Percentiles rank a stretch among this genome's conserved stretches.
These are phyloP conservation scores for Hemibagrus wyckioides DNA, from an alignment of 2,113 vertebrate species.

Conservation along the genomic window DNA sequence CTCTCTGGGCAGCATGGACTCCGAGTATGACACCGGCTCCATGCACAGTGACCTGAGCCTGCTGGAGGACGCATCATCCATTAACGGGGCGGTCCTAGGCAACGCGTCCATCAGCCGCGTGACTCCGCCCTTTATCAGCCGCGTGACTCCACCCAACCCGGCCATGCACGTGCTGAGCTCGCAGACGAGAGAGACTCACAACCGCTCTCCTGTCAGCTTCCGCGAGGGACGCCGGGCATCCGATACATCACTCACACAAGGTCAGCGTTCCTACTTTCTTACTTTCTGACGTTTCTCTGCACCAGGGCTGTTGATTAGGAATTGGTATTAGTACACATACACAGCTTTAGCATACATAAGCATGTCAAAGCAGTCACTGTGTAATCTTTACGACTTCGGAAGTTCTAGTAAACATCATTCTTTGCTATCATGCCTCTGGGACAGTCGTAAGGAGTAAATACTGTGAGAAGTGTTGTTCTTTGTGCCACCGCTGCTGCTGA, in stretches of 20 bases:
- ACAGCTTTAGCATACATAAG: not conserved
- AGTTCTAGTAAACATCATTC: not conserved
- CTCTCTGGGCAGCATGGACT: conserved; percentile 87
- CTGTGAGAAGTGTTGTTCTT: not conserved
- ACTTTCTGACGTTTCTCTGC: not conserved
- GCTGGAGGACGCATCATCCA: conserved; percentile 80
- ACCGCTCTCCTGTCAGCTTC: conserved; percentile 96
- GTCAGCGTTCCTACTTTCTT: conserved; percentile 60
- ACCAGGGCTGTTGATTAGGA: no score
- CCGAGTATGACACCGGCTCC: conserved; percentile 89
- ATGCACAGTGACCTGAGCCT: conserved; percentile 85
- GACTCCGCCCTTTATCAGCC: conserved; percentile 78
- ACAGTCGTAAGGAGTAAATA: not conserved
- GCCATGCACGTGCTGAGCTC: conserved; percentile 85
- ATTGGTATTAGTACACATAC: no score
- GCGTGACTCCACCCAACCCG: conserved; percentile 79
- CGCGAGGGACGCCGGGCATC: conserved; percentile 93
- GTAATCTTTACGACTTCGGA: not conserved
- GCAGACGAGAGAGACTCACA: conserved; percentile 89
- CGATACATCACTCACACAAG: conserved; percentile 96
- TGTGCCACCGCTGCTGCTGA: not conserved
- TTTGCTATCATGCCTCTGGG: not conserved
- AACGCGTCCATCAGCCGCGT: conserved; percentile 73
- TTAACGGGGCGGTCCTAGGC: conserved; percentile 80
- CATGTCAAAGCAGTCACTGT: not conserved